Evolutionary conservation across 2,888 invertebrate genomes (phyloP).

Genomic region (Latrodectus elegans): DNA sequence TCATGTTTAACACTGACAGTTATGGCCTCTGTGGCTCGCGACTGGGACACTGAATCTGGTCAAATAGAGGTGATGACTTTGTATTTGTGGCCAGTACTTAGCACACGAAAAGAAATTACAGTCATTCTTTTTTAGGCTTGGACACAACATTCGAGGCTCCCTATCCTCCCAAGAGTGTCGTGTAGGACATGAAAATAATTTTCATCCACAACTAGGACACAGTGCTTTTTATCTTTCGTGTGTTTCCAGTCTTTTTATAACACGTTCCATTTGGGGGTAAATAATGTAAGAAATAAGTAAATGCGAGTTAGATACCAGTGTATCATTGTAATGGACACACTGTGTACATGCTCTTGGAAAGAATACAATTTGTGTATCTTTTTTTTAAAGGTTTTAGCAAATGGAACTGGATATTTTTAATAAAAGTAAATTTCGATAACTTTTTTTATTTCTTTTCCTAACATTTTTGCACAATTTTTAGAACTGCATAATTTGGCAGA

Average conservation of each 20-base stretch:
- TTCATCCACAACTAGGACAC: background rate
- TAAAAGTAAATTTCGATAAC: too few relatives aligned
- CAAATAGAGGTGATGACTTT: slow-evolving; percentile 27
- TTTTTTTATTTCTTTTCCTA: too few relatives aligned
- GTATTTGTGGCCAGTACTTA: slow-evolving; percentile 14
- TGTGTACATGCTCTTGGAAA: too few relatives aligned
- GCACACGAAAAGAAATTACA: slow-evolving; percentile 20
- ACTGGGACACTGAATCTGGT: slow-evolving; percentile 17
- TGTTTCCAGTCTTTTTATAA: slow-evolving; percentile 10
- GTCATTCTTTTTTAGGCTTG: slow-evolving; percentile 38
- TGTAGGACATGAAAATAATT: slow-evolving; percentile 64
- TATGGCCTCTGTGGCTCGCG: slow-evolving; percentile 25
- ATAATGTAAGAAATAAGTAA: slow-evolving; percentile 39
- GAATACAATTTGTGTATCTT: too few relatives aligned
- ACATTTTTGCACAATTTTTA: too few relatives aligned
- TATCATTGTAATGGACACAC: slow-evolving; percentile 46
- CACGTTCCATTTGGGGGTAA: slow-evolving; percentile 4
- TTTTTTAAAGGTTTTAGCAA: too few relatives aligned
- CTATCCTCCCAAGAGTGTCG: slow-evolving; percentile 39
- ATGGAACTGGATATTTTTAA: too few relatives aligned
- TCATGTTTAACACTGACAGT: slow-evolving; percentile 58
- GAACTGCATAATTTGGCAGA: too few relatives aligned
- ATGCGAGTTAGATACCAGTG: slow-evolving; percentile 35
- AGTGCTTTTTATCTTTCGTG: slow-evolving; percentile 15
- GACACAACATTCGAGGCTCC: slow-evolving; percentile 34